Evolutionary conservation across 2,888 invertebrate genomes (phyloP), one percentile per base, ranked within the genome.

Genomic region (Dryadula phaetusa): DNA sequence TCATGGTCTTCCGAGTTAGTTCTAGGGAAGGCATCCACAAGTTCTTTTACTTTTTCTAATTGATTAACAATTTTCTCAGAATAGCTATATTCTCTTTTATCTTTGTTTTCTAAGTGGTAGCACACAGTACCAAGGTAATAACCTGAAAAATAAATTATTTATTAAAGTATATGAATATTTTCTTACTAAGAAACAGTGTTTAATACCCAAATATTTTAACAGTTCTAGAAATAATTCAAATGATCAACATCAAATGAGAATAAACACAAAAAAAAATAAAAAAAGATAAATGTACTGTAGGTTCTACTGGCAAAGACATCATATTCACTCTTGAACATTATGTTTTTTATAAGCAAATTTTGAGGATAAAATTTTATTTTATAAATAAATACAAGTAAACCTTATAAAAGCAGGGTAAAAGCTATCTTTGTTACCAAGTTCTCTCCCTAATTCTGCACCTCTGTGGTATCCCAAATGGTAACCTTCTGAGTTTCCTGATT

Each of bases 401-500:
- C n/a, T n/a, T n/a, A n/a, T n/a, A n/a, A n/a, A n/a, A n/a, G n/a
- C n/a, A n/a, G n/a, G n/a, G n/a, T n/a, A n/a, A n/a, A n/a, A n/a
- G n/a, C n/a, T n/a, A n/a, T n/a, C n/a, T n/a, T 37, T 54, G 58
- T 52, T 82, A 88, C 90, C 91, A 54, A 98, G 85, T 86, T 97
- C 96, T 53, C 95, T 94, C 3, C 97, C 97, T 18, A 97, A 80
- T 80, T 96, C 94, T 62, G 95, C 94, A 10, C 96, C 97, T 83
- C 95, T 94, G 71, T 96, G 96, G 81, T 96, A 96, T 1, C 97
- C 97, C 70, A 95, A 87, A 82, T 96, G 96, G 80, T 93, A 96
- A 1, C 95, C 96, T 80, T 95, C 95, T 18, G 94, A 80, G 76
- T 94, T 95, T 3, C 95, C 96, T 76, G 95, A 93, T 37, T 86